These are phyloP conservation scores for Sthenelais limicola DNA, from an alignment of 2,888 invertebrate species.

Conservation along the genomic window DNA sequence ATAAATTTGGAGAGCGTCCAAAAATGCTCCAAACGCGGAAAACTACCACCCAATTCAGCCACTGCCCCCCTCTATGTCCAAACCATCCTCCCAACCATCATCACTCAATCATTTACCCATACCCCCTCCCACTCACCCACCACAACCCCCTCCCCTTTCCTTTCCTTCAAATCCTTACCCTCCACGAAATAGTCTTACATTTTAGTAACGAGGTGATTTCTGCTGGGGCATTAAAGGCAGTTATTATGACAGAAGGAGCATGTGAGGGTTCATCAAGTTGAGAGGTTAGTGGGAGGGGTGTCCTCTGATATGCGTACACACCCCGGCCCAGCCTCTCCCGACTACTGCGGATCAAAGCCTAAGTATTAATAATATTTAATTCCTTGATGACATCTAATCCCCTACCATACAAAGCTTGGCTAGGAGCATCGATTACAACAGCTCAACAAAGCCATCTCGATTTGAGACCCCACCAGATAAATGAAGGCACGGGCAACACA, in stretches of 20 bases:
- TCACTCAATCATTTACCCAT: background rate
- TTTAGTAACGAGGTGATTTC: no score
- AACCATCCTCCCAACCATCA: background rate
- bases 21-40: background rate
- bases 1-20: slow-evolving; percentile 15
- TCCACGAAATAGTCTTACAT: no score
- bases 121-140: background rate
- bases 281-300: slow-evolving; percentile 1
- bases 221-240: no score
- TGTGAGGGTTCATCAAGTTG: background rate
- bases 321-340: background rate
- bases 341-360: slow-evolving; percentile 14
- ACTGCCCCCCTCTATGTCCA: no score
- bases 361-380: slow-evolving; percentile 30
- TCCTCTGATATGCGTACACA: background rate
- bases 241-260: background rate
- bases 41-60: no score
- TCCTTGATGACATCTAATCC: slow-evolving; percentile 30
- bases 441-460: slow-evolving; percentile 18
- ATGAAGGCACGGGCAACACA: background rate
- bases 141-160: background rate
- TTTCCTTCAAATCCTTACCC: no score
- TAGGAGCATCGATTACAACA: slow-evolving; percentile 9
- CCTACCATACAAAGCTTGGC: background rate
- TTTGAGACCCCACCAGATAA: slow-evolving; percentile 3